Evolutionary conservation across 2,797 vertebrate genomes (phyloP).

Genomic region (Poecilia picta): DNA sequence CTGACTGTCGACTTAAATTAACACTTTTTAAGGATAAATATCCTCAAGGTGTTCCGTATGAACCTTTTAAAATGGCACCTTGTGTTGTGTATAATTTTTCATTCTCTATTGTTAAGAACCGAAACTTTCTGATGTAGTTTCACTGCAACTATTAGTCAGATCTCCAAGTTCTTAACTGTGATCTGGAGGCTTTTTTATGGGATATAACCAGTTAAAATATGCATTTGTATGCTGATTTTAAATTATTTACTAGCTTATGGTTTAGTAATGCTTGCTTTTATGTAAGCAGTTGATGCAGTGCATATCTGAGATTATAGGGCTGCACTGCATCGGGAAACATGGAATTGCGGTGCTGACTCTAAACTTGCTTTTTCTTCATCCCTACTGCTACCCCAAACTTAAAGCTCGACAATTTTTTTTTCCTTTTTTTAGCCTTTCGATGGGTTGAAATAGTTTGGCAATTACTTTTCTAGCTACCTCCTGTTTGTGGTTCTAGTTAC

Average conservation of each 20-base stretch:
- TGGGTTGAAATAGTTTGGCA: neutral
- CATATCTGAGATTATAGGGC: neutral
- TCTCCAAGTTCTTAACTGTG: neutral
- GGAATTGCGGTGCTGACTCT: neutral
- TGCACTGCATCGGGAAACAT: neutral
- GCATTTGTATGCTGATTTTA: neutral
- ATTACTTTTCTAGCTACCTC: neutral
- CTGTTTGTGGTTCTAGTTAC: neutral
- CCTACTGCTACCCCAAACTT: neutral
- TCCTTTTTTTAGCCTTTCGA: neutral
- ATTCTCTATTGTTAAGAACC: neutral
- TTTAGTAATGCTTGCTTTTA: conserved; percentile 7
- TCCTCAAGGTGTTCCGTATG: neutral
- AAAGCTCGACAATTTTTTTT: neutral
- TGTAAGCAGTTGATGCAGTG: neutral
- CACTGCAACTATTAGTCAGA: neutral
- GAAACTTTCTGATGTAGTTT: neutral
- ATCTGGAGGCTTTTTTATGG: neutral
- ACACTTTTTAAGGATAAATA: neutral
- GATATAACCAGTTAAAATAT: conserved; percentile 1
- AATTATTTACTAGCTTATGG: conserved; percentile 5
- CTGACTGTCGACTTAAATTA: neutral
- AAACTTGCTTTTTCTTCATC: neutral
- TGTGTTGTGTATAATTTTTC: neutral
- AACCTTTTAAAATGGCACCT: neutral